A percentile compares a stretch with the other conserved stretches of the same genome.
Evolutionary conservation across 2,888 invertebrate species (phyloP).

Genomic region (Leptopilina drosophilae): DNA sequence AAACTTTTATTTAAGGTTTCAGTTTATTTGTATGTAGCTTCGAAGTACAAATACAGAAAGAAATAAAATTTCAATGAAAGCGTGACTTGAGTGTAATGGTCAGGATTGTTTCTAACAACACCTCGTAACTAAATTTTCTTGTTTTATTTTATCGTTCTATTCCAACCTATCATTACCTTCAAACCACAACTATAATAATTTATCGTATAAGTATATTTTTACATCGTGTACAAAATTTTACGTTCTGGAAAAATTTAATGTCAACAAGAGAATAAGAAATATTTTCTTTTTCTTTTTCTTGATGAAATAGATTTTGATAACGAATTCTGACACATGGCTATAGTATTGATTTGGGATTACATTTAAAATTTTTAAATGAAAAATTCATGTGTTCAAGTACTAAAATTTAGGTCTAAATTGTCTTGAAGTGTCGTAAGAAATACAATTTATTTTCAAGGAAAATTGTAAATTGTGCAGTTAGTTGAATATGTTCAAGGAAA

Average conservation of each 20-base stretch:
- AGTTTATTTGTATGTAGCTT: not conserved
- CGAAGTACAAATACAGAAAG: slow-evolving; percentile 17
- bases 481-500: not conserved
- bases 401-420: no score
- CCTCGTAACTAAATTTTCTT: not conserved
- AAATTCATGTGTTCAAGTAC: no score
- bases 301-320: no score
- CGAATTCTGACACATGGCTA: no score
- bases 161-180: slow-evolving; percentile 37
- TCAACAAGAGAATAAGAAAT: not conserved
- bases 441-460: no score
- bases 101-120: slow-evolving; percentile 41
- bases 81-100: slow-evolving; percentile 45
- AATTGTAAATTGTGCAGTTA: no score
- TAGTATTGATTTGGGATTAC: no score
- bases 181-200: not conserved
- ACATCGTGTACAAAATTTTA: slow-evolving; percentile 2
- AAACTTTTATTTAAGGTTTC: not conserved
- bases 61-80: slow-evolving; percentile 41
- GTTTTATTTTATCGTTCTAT: slow-evolving; percentile 24
- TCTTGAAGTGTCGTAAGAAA: no score
- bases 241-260: not conserved
- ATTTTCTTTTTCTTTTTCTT: no score
- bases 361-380: no score
- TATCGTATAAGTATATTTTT: not conserved